A percentile compares a stretch with the other conserved stretches of the same genome.
Conservation (phyloP, 1,140 invertebrate species). For the Caenorhabditis remanei region DNA sequence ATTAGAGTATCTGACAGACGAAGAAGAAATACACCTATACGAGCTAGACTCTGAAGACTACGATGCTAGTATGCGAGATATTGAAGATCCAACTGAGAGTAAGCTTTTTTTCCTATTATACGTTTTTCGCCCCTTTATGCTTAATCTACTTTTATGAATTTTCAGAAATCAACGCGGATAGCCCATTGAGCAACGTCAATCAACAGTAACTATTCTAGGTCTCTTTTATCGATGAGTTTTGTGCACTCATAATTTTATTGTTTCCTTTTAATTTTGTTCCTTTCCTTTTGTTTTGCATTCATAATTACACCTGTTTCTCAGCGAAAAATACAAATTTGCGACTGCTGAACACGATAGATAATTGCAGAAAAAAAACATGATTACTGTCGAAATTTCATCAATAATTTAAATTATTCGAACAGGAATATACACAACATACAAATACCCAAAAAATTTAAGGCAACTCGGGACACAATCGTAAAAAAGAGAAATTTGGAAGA, state of each 20-base stretch:
- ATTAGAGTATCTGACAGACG: too few species aligned
- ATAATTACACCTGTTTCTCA: neutral
- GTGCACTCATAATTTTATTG: neutral
- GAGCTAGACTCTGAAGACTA: too few species aligned
- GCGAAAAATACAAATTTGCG: neutral
- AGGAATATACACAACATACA: constrained; percentile 46
- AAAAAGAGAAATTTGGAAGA: neutral
- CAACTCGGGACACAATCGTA: neutral
- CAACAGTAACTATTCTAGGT: too few species aligned
- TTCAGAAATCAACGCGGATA: too few species aligned
- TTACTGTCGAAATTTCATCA: neutral
- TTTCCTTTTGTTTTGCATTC: neutral
- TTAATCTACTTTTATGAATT: too few species aligned
- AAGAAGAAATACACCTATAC: too few species aligned
- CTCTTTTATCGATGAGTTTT: too few species aligned
- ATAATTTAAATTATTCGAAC: neutral
- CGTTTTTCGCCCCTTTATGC: too few species aligned
- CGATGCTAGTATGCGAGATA: too few species aligned
- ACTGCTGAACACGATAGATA: constrained; percentile 25
- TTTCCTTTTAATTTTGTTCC: neutral
- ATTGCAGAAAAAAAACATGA: neutral
- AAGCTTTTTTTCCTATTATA: too few species aligned
- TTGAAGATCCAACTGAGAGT: too few species aligned
- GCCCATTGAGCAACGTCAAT: too few species aligned
- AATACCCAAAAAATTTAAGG: constrained; percentile 13